phyloP scores from a whole-genome alignment of 2,113 vertebrate species.

The Poecilia latipinna region DNA sequence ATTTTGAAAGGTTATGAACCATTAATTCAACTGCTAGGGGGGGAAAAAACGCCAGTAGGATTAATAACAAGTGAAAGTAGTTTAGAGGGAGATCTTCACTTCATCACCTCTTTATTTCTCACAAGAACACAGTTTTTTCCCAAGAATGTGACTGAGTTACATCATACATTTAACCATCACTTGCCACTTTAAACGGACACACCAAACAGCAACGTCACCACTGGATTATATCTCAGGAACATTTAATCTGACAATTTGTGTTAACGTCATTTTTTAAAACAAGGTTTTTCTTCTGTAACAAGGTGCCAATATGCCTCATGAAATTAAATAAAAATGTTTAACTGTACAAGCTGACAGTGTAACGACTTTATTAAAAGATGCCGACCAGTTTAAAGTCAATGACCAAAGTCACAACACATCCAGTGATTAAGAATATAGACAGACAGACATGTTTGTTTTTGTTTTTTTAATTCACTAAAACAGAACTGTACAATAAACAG shows the following conservation, averaged over 20 bases:
- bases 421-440: conserved; percentile 41
- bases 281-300: background rate
- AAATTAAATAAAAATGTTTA: background rate
- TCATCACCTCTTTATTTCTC: background rate
- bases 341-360: conserved; percentile 48
- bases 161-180: conserved; percentile 1
- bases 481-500: conserved; percentile 46
- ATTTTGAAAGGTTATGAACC: background rate
- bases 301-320: conserved; percentile 1
- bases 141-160: background rate
- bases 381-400: conserved; percentile 26
- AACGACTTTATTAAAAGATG: conserved; percentile 54
- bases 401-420: conserved; percentile 40
- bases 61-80: background rate
- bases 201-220: background rate
- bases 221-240: background rate
- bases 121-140: background rate
- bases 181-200: background rate
- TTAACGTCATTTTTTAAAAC: too few species aligned
- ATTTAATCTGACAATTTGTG: background rate
- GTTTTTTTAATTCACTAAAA: conserved; percentile 33
- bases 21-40: too few species aligned
- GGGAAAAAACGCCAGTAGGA: background rate
- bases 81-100: background rate
- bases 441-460: conserved; percentile 39